A percentile compares a stretch with the other conserved stretches of the same genome.
Evolutionary conservation across 1,140 invertebrate genomes (phyloP).

Genomic region (Orchesella cincta): DNA sequence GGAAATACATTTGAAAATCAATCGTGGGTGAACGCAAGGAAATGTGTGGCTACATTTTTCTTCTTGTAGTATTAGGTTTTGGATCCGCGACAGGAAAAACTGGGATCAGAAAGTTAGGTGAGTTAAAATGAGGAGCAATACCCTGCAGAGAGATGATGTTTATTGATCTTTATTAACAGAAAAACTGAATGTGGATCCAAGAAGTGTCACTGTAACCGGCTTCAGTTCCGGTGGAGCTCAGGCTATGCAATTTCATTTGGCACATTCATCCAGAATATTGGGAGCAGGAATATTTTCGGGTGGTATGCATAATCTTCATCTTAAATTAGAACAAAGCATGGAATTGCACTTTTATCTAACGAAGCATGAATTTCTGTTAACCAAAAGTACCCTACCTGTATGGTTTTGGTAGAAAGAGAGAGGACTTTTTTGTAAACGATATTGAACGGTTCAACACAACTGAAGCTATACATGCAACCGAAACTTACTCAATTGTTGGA

Average conservation of each 20-base stretch:
- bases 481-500: neutral
- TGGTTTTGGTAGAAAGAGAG: constrained; percentile 17
- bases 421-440: constrained; percentile 36
- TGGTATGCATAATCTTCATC: too few relatives aligned
- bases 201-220: constrained; percentile 27
- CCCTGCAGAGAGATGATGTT: too few relatives aligned
- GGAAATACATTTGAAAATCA: too few relatives aligned
- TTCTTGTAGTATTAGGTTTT: too few relatives aligned
- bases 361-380: too few relatives aligned
- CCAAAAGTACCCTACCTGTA: constrained; percentile 31
- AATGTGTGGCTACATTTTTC: too few relatives aligned
- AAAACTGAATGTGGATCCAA: constrained; percentile 6
- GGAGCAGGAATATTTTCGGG: constrained; percentile 37
- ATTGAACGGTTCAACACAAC: constrained; percentile 22
- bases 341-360: too few relatives aligned
- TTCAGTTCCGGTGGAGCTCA: constrained; percentile 32
- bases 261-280: constrained; percentile 21
- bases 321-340: too few relatives aligned
- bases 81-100: too few relatives aligned
- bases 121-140: too few relatives aligned
- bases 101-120: too few relatives aligned
- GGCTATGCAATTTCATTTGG: constrained; percentile 37
- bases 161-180: neutral
- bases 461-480: neutral
- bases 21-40: too few relatives aligned